These are phyloP conservation scores for Acleris literana DNA, from an alignment of 2,888 invertebrate genomes.

Conservation along the genomic window DNA sequence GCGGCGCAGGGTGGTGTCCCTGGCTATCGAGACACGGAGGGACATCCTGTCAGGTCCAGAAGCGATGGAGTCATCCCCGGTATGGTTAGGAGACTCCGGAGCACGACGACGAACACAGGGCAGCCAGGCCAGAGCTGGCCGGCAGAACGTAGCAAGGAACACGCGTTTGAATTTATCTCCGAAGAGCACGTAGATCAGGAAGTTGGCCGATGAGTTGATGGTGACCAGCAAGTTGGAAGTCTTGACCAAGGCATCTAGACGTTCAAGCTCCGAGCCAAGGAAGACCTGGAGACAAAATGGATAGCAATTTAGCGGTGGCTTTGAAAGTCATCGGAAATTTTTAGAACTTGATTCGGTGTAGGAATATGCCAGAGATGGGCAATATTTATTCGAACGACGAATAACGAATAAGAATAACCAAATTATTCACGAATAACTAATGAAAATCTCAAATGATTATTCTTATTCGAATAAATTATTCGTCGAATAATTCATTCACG, in stretches of 20 bases:
- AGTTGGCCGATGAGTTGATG: slow-evolving; percentile 98
- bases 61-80: slow-evolving; percentile 90
- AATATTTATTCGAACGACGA: too few species aligned
- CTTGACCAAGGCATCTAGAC: slow-evolving; percentile 87
- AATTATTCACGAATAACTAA: too few species aligned
- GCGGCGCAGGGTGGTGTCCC: slow-evolving; percentile 71
- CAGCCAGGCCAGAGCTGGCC: slow-evolving; percentile 76
- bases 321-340: too few species aligned
- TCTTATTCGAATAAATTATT: too few species aligned
- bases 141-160: slow-evolving; percentile 90
- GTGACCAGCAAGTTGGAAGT: slow-evolving; percentile 96
- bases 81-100: slow-evolving; percentile 86
- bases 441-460: too few species aligned
- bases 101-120: slow-evolving; percentile 45
- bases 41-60: slow-evolving; percentile 91
- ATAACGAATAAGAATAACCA: too few species aligned
- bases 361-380: too few species aligned
- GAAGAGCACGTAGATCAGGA: slow-evolving; percentile 98
- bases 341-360: too few species aligned
- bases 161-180: slow-evolving; percentile 97
- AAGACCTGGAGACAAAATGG: slow-evolving; percentile 86
- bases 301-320: too few species aligned
- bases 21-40: slow-evolving; percentile 77
- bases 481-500: too few species aligned
- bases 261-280: slow-evolving; percentile 67